Evolutionary conservation across 2,797 vertebrate genomes (phyloP), one percentile per base, ranked within the genome.

Genomic region (Mallotus villosus): DNA sequence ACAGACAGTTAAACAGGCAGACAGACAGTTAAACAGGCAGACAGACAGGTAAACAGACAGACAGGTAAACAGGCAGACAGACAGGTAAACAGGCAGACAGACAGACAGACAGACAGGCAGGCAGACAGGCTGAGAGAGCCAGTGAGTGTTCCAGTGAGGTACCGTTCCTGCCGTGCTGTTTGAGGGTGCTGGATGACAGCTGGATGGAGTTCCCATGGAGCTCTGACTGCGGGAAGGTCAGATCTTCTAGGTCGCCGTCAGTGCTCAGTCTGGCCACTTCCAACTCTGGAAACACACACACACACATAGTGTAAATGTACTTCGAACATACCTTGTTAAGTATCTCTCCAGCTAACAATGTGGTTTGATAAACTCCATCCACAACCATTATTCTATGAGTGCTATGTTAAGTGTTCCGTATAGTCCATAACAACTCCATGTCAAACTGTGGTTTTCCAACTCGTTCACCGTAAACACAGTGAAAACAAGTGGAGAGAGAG

Each of bases 131-230:
- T 11, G 9, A 60, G 67, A 70, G 63, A 61, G 74, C 61, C 63
- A 68, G 59, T 37, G 73, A 74, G 79, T 79, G 72, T 79, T 34
- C 77, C 78, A 82, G 53, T 76, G 32, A n/a, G 17, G 22, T 93
- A 99, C 98, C 98, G 1, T 99, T 99, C 73, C 94, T 94, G 76
- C 97, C 97, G 67, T 99, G 97, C 83, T 98, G 97, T 78, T 98
- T 98, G 84, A 99, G 91, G 66, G 97, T 99, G 83, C 96, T 98
- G 74, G 97, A 96, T 74, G 98, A 98, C 76, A 99, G 94, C 84
- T 96, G 96, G 83, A 99, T 97, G 77, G 96, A 91, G 22, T 96
- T 98, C 78, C 97, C 97, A 0, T 95, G 94, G 79, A 91, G 92
- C 46, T 92, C 90, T 66, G 94, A 95, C 88, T 98, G 96, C 78